Evolutionary conservation across 1,140 invertebrate genomes (phyloP), one percentile per base, ranked within the genome.

Genomic region (Neodiprion pinetum): DNA sequence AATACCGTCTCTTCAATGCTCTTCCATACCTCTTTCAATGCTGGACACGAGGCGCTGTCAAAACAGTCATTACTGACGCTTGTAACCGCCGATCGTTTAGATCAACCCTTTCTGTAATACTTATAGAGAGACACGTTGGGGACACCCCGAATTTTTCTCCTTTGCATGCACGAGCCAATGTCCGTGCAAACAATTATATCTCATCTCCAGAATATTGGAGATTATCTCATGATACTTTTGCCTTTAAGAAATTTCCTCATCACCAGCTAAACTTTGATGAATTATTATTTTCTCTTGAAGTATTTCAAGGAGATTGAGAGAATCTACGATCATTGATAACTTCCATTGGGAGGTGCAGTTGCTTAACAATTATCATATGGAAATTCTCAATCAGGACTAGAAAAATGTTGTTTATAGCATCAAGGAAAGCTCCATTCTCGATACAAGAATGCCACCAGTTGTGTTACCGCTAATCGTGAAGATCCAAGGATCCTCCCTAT

Each of bases 41-140:
- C 23, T 50, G 67, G 74, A 65, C 47, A 11, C 71, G 69, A 76
- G 77, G 79, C 76, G 77, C 79, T 86, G 84, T 85, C 85, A 87
- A 85, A 87, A 87, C 79, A 87, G 71, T 85, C 77, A 81, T 85
- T 85, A 80, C 67, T 76, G 11, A 61, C 72, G 72, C 71, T 79
- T 76, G 14, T 76, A 76, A 77, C 73, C 67, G 77, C 75, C 61
- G 77, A 77, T 79, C 70, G 48, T 14, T 71, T 11, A 14, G 14
- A 14, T 67, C 21, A 17, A 48, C 28, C 48, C 12, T 61, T 61
- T 61, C n/a, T 61, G 9, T 17, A 12, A 12, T 17, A 17, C 53
- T 61, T 17, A 61, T 3, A 17, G 17, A 21, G 17, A 21, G 17
- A 21, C 17, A 21, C 17, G n/a, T 61, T 61, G 9, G 9, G 5